phyloP scores from a whole-genome alignment of 2,113 vertebrate species.

The Jaculus jaculus region DNA sequence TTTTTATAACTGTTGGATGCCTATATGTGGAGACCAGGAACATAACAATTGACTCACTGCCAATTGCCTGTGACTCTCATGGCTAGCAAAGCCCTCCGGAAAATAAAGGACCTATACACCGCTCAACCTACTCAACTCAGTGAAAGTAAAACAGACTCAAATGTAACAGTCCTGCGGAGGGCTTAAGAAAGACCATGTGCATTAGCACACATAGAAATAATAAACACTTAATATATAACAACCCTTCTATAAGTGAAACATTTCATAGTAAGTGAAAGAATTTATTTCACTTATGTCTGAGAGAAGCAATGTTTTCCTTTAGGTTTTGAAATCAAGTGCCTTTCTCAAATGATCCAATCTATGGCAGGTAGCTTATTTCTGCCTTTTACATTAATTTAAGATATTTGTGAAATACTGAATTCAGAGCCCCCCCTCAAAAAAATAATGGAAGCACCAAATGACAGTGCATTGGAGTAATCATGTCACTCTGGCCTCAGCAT shows the following conservation, averaged over 20 bases:
- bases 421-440: constrained; percentile 22
- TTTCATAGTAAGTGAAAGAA: not conserved
- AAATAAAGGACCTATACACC: not conserved
- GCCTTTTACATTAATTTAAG: constrained; percentile 4
- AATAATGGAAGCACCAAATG: not conserved
- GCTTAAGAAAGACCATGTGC: not conserved
- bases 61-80: not conserved
- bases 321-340: constrained; percentile 34
- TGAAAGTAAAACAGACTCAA: not conserved
- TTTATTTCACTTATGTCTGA: constrained; percentile 36
- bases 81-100: not conserved
- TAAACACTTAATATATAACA: not conserved
- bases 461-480: not conserved
- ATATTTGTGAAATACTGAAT: constrained; percentile 39
- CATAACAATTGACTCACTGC: not conserved
- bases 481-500: not conserved
- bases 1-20: not conserved
- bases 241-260: not conserved
- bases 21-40: not conserved
- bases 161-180: accelerated
- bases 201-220: not conserved
- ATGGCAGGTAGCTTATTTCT: constrained; percentile 46
- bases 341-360: not conserved
- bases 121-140: not conserved
- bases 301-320: constrained; percentile 18